phyloP scores from a whole-genome alignment of 2,888 invertebrate genomes.

The Tortricodes alternella region DNA sequence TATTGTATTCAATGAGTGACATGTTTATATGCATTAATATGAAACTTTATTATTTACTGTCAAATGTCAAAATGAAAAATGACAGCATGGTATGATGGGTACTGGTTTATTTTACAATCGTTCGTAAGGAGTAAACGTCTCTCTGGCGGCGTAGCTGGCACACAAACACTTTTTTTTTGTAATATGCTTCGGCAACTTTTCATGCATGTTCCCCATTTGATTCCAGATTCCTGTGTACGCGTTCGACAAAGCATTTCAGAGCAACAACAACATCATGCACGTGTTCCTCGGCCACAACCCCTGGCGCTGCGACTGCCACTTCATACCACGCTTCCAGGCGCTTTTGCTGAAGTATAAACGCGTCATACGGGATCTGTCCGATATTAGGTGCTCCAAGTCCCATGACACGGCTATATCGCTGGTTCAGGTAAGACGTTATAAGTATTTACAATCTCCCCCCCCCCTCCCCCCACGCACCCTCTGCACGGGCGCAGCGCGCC shows the following conservation, averaged over 20 bases:
- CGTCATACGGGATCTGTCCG: conserved; percentile 86
- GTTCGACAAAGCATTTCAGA: conserved; percentile 89
- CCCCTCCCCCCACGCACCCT: not conserved
- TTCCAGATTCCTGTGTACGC: conserved; percentile 90
- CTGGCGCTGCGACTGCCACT: conserved; percentile 92
- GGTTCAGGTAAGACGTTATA: conserved; percentile 83
- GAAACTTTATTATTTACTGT: no score
- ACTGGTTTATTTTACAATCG: no score
- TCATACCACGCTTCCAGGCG: conserved; percentile 89
- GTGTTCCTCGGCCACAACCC: conserved; percentile 89
- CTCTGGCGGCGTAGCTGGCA: no score
- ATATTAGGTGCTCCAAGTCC: conserved; percentile 86
- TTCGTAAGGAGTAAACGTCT: no score
- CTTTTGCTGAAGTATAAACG: conserved; percentile 86
- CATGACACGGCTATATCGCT: conserved; percentile 84
- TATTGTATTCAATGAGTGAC: no score
- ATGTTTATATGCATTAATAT: no score
- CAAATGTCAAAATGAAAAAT: no score
- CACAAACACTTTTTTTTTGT: no score
- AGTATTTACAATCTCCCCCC: not conserved
- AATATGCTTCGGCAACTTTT: no score
- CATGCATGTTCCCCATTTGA: not conserved
- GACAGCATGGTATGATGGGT: no score
- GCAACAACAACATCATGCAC: conserved; percentile 86
- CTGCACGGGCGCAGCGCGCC: not conserved